A percentile compares a stretch with the other conserved stretches of the same genome.
Conservation (phyloP, 2,888 invertebrate genomes). For the Drosophila putrida region DNA sequence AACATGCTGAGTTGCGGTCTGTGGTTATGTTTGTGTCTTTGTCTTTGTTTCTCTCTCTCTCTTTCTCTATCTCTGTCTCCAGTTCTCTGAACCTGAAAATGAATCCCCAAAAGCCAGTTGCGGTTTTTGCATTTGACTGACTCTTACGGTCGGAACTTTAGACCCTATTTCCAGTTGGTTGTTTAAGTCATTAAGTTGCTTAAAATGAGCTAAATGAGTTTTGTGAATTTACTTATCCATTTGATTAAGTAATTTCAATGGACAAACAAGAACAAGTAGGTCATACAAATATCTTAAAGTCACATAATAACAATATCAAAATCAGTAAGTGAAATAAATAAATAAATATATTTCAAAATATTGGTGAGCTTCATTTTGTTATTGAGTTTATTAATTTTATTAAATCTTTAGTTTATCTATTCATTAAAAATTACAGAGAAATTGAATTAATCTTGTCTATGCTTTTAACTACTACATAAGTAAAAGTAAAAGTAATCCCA, state of each 20-base stretch:
- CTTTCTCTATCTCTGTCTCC: background rate
- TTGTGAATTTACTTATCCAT: background rate
- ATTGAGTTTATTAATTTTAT: no score
- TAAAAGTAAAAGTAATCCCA: no score
- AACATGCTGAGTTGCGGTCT: conserved; percentile 59
- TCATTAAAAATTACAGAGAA: no score
- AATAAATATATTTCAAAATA: no score
- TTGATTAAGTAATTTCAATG: background rate
- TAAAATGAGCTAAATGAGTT: conserved; percentile 11
- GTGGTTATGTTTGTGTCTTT: conserved; percentile 19
- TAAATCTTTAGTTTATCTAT: no score
- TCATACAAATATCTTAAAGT: no score
- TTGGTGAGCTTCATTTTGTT: no score
- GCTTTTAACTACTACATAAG: no score
- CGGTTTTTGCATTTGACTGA: conserved; percentile 55
- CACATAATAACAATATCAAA: no score
- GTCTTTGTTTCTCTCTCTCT: conserved; percentile 2
- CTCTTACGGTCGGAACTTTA: conserved; percentile 18
- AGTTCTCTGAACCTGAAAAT: background rate
- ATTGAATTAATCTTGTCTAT: no score
- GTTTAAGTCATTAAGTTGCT: conserved; percentile 31
- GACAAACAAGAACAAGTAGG: no score
- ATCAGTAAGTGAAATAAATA: no score
- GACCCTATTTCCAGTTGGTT: conserved; percentile 18
- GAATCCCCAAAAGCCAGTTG: conserved; percentile 23